Evolutionary conservation across 92 coral and sea anemone species (phyloP).

Genomic region (Galaxea fascicularis): DNA sequence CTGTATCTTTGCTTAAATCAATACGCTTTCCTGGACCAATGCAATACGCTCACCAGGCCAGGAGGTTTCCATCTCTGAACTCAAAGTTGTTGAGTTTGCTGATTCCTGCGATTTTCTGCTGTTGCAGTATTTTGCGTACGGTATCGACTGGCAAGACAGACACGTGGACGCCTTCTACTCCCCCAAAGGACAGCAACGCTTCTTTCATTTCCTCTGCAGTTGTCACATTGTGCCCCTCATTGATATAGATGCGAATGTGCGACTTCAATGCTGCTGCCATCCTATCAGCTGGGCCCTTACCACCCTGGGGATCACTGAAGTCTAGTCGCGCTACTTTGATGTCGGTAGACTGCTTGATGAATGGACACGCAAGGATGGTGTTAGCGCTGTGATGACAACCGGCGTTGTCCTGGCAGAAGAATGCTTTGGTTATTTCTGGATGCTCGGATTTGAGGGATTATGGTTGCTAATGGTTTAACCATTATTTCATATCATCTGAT

Average conservation of each 20-base stretch:
- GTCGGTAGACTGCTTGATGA: conserved; percentile 17
- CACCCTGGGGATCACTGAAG: conserved; percentile 52
- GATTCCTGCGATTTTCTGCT: conserved; percentile 26
- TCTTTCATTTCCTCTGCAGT: conserved; percentile 48
- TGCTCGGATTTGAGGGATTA: conserved; percentile 23
- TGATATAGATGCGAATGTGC: conserved; percentile 49
- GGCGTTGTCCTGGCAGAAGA: conserved; percentile 53
- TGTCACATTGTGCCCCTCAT: conserved; percentile 59
- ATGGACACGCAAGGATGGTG: conserved; percentile 40
- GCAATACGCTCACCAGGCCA: conserved; percentile 40
- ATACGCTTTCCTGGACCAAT: conserved; percentile 35
- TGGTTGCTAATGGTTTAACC: no score
- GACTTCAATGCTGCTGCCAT: conserved; percentile 54
- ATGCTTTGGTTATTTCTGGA: conserved; percentile 38
- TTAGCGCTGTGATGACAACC: conserved; percentile 52
- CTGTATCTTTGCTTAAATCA: conserved; percentile 13
- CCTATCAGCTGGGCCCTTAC: conserved; percentile 64
- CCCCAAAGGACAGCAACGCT: conserved; percentile 51
- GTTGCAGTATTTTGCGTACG: background rate
- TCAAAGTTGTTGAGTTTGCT: conserved; percentile 34
- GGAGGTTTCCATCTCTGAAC: conserved; percentile 16
- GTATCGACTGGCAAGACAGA: conserved; percentile 19
- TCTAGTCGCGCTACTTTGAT: conserved; percentile 31
- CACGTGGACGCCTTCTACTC: conserved; percentile 39
- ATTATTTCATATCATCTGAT: no score